Conservation (phyloP, 2,113 vertebrate species). For the Monarcha castaneiventris region DNA sequence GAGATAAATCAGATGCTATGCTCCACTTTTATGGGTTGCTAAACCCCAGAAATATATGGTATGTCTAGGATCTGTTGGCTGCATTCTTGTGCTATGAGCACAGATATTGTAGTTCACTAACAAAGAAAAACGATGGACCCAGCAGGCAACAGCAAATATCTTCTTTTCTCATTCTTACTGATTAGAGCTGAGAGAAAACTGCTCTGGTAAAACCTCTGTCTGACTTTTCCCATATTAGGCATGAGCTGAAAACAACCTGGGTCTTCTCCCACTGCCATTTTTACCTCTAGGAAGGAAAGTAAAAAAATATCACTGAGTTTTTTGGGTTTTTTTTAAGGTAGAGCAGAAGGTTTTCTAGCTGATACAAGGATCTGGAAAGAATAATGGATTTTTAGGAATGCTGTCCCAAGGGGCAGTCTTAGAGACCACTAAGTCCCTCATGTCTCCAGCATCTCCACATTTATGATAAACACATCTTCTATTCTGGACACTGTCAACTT, state of each 20-base stretch:
- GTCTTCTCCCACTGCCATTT: neutral
- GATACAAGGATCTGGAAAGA: neutral
- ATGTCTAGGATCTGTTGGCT: constrained; percentile 21
- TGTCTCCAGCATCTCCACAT: neutral
- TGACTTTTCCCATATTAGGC: neutral
- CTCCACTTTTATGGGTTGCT: constrained; percentile 43
- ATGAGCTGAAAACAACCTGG: neutral
- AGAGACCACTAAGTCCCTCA: neutral
- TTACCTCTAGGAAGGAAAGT: neutral
- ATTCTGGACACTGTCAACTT: neutral
- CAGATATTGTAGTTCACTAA: neutral
- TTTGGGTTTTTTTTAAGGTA: neutral
- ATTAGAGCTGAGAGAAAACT: neutral
- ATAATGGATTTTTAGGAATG: neutral
- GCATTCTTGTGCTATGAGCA: constrained; percentile 38
- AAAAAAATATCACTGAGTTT: neutral
- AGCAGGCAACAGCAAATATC: neutral
- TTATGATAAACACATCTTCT: neutral
- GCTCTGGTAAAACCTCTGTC: neutral
- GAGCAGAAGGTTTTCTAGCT: neutral
- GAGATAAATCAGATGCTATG: constrained; percentile 50
- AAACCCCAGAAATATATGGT: constrained; percentile 41
- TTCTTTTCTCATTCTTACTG: neutral
- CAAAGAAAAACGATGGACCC: neutral
- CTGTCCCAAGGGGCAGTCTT: neutral